A percentile compares a stretch with the other conserved stretches of the same genome.
Conservation (phyloP, 30 jellyfish, hydroid and myxozoan species). For the Sanderia malayensis region DNA sequence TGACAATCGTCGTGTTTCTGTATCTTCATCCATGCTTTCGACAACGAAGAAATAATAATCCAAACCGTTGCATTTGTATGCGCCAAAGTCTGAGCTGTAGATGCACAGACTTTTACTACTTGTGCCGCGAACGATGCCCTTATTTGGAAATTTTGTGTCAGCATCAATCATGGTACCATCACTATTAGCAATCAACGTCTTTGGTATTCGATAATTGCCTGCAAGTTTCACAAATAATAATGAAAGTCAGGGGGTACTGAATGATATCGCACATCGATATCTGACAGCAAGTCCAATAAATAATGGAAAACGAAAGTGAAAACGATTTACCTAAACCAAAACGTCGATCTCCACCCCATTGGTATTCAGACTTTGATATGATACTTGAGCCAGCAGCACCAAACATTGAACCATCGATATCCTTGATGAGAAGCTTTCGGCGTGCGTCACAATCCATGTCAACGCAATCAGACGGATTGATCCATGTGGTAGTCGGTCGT, state of each 20-base stretch:
- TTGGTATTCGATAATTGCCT: constrained; percentile 94
- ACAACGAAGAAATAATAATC: constrained; percentile 73
- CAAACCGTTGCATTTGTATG: constrained; percentile 66
- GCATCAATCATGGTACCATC: constrained; percentile 76
- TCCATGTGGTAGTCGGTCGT: constrained; percentile 50
- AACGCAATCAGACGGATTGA: constrained; percentile 98
- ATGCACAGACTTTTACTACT: constrained; percentile 46
- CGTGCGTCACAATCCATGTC: constrained; percentile 99
- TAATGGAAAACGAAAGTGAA: no score
- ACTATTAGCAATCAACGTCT: constrained; percentile 55
- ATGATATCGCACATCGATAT: no score
- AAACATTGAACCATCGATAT: constrained; percentile 86
- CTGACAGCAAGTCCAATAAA: no score
- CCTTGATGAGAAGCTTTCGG: constrained; percentile 75
- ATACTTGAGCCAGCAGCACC: constrained; percentile 61
- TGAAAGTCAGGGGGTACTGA: no score
- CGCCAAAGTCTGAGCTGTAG: constrained; percentile 54
- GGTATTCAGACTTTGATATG: constrained; percentile 84
- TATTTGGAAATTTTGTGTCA: constrained; percentile 63
- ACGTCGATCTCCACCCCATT: constrained; percentile 86
- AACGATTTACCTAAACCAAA: constrained; percentile 94
- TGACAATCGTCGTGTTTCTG: constrained; percentile 89
- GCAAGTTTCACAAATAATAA: no score
- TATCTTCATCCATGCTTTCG: constrained; percentile 90
- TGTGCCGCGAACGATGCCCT: constrained; percentile 94